A percentile compares a stretch with the other conserved stretches of the same genome.
Evolutionary conservation across 64 coral and sea anemone species (phyloP).

Genomic region (Montipora foliosa): DNA sequence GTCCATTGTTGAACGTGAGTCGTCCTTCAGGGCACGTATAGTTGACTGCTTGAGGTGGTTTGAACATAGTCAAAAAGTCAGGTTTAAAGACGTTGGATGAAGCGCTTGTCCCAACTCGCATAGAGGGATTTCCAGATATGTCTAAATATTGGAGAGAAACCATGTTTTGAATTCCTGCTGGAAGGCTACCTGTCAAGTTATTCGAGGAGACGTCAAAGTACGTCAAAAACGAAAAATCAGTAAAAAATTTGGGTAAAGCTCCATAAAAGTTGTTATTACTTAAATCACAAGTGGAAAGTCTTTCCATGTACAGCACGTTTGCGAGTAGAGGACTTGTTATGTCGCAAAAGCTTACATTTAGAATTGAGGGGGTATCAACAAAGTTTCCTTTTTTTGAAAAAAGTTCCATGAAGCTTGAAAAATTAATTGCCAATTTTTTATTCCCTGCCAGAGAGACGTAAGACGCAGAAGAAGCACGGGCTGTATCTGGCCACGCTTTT

Average conservation of each 20-base stretch:
- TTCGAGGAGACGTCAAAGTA: not conserved
- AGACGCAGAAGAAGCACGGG: not conserved
- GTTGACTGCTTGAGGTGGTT: too few relatives aligned
- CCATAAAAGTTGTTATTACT: slow-evolving; percentile 49
- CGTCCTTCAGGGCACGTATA: too few relatives aligned
- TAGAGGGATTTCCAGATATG: too few relatives aligned
- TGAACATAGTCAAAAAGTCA: too few relatives aligned
- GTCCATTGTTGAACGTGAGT: too few relatives aligned
- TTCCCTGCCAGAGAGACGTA: slow-evolving; percentile 50
- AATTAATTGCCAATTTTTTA: slow-evolving; percentile 46
- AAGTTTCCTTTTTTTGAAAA: not conserved
- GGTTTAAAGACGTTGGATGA: too few relatives aligned
- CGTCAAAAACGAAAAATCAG: slow-evolving; percentile 7
- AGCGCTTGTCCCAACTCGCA: too few relatives aligned
- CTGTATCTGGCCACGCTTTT: slow-evolving; percentile 4
- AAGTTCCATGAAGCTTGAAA: slow-evolving; percentile 28
- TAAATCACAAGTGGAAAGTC: slow-evolving; percentile 32
- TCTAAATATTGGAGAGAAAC: too few relatives aligned
- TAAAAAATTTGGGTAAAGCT: not conserved
- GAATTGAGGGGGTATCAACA: not conserved
- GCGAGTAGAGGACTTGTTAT: slow-evolving; percentile 14
- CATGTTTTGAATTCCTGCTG: too few relatives aligned
- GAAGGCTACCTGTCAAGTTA: too few relatives aligned
- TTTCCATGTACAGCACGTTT: slow-evolving; percentile 11
- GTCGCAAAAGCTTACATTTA: slow-evolving; percentile 62